Evolutionary conservation across 2,888 invertebrate genomes (phyloP), one percentile per base, ranked within the genome.

Genomic region (Dexiosoma caninum): DNA sequence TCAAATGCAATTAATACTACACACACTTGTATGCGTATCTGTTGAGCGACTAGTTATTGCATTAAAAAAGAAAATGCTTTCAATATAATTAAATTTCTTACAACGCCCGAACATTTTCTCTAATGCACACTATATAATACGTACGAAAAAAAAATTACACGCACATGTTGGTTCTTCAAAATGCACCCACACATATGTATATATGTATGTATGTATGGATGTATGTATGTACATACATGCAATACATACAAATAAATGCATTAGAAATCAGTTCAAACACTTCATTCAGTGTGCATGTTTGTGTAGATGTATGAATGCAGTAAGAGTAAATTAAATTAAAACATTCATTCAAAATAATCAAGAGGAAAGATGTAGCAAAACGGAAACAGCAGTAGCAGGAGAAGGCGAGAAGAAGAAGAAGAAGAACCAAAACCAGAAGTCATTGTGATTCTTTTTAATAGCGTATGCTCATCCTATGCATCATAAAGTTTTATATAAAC

Each of bases 1-100:
- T 66, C 69, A 76, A 66, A 67, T 71, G 40, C 12, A n/a, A 53
- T 35, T 30, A 40, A 44, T 42, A 7, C 6, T 27, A 6, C 27
- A 27, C 6, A 6, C 10, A 40, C n/a, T 9, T 57, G 2, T 40
- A n/a, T n/a, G n/a, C n/a, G 10, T 46, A 27, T 42, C 19, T 44
- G 14, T 6, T 27, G 27, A 27, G 27, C 6, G 27, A 35, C 12
- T n/a, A 19, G 12, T 69, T 14, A 67, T 64, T 72, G 37, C 76
- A 71, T 44, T 64, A 32, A 4, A 6, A 35, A 37, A 53, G 46
- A 49, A 74, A 66, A 80, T 37, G 81, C 81, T 81, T 81, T 81
- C 69, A 77, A 30, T 74, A 69, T 81, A 81, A 81, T 81, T 77
- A 77, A 77, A 81, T 81, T 77, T 69, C 69, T 32, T 69, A 49